Base-by-base conservation (phyloP, 2,888 invertebrate genomes). In the Elaeidobius kamerunicus region DNA sequence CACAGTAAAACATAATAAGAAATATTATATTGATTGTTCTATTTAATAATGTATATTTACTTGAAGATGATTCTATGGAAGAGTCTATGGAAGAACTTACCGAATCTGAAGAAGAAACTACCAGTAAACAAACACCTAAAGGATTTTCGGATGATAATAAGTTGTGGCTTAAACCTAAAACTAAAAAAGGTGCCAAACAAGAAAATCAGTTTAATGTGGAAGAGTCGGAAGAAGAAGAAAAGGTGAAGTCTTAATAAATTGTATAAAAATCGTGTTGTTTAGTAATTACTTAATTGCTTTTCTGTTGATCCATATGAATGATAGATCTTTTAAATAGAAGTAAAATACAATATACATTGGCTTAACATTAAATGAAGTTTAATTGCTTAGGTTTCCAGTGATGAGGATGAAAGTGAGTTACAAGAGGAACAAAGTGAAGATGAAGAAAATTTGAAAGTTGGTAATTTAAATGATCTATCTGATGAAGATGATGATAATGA, bases 101-200 rank as follows among this genome's bases (percentile, higher is more conserved):
- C 3, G 32, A 12, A n/a, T n/a, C 32, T 32, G 32, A n/a, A 43
- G 30, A 18, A 17, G 12, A 5, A 30, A 1, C 9, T 15, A 41
- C 3, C 14, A 11, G 35, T 14, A 9, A 41, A 42, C 11, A 42
- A 36, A 2, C 71, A 75, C 56, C 65, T 56, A 68, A 69, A 72
- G 84, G 82, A 23, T 86, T 82, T 61, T 81, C 82, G 36, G 88
- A 88, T 75, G 84, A 86, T 14, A 87, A 88, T 64, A 78, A 81
- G 50, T 74, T 76, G 18, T 87, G 86, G 87, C 68, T 87, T 30
- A 86, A 80, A 64, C 82, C 80, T 1, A 84, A 82, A 66, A 14
- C 12, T 57, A 67, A 74, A 71, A 65, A 63, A 30, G 55, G 60
- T 19, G 61, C 62, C 17, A 52, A 60, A 17, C 62, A 63, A 46